phyloP scores from a whole-genome alignment of 2,797 vertebrate genomes.

The Furcifer pardalis region DNA sequence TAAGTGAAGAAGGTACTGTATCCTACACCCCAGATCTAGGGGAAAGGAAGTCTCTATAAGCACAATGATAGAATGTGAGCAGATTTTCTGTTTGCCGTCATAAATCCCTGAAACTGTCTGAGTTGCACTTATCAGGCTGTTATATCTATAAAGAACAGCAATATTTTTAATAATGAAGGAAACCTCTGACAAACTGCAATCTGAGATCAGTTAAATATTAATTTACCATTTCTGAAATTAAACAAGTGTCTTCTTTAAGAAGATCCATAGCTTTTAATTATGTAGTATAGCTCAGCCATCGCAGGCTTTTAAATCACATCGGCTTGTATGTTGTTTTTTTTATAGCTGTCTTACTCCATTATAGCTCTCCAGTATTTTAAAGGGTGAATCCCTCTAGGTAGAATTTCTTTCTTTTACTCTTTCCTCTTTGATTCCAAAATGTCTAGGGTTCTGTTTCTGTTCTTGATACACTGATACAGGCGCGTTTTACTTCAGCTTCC shows the following conservation, averaged over 20 bases:
- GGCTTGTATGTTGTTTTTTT: slow-evolving; percentile 10
- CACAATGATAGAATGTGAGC: too few species aligned
- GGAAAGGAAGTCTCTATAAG: too few species aligned
- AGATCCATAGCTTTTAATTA: slow-evolving; percentile 11
- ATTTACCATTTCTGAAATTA: slow-evolving; percentile 21
- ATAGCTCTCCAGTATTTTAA: not conserved
- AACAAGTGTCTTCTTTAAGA: slow-evolving; percentile 6
- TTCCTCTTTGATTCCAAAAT: not conserved
- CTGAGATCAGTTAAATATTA: slow-evolving; percentile 18
- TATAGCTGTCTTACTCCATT: slow-evolving; percentile 21
- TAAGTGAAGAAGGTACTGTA: too few species aligned
- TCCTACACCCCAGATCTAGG: too few species aligned
- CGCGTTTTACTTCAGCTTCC: too few species aligned
- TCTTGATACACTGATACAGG: too few species aligned
- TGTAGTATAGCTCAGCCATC: not conserved
- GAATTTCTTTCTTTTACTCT: not conserved
- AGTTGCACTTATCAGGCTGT: not conserved
- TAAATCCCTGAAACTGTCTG: not conserved
- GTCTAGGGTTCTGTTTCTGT: not conserved
- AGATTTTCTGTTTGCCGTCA: too few species aligned
- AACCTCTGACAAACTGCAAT: not conserved
- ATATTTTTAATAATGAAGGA: not conserved
- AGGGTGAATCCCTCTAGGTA: slow-evolving; percentile 1
- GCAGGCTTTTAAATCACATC: slow-evolving; percentile 8
- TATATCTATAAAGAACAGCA: not conserved